Percentiles rank a stretch among this genome's conserved stretches.
phyloP scores from a whole-genome alignment of 1,140 invertebrate genomes.

The Parapsyche elsis region DNA sequence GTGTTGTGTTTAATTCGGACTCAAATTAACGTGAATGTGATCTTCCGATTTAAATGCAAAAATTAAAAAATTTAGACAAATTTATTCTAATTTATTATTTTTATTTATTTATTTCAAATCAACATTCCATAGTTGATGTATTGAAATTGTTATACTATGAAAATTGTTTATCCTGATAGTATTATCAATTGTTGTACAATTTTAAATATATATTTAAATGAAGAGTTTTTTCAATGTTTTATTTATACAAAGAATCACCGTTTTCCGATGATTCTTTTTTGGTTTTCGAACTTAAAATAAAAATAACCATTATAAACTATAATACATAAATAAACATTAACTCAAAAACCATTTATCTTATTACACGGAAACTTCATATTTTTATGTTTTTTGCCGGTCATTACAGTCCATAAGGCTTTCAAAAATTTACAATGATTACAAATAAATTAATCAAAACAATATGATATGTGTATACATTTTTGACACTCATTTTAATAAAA shows the following conservation, averaged over 20 bases:
- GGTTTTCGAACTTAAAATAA: too few species aligned
- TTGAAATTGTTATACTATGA: neutral
- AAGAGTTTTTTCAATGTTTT: constrained; percentile 11
- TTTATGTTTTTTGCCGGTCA: too few species aligned
- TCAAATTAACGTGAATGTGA: neutral
- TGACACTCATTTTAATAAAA: too few species aligned
- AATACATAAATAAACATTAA: too few species aligned
- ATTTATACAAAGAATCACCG: neutral
- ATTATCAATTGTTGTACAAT: constrained; percentile 3
- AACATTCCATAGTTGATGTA: constrained; percentile 28
- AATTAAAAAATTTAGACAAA: neutral
- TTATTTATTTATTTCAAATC: constrained; percentile 10
- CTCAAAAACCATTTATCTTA: too few species aligned
- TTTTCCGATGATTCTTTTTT: too few species aligned
- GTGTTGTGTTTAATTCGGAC: neutral
- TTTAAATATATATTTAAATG: neutral
- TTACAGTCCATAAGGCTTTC: too few species aligned
- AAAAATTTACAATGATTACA: too few species aligned
- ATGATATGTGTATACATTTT: too few species aligned
- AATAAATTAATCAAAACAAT: too few species aligned
- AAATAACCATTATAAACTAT: too few species aligned
- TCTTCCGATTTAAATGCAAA: constrained; percentile 17
- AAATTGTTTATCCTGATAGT: neutral
- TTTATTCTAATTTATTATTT: neutral
- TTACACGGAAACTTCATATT: too few species aligned